Conservation (phyloP, 2,888 invertebrate genomes). For the Trissoscelio sp. region DNA sequence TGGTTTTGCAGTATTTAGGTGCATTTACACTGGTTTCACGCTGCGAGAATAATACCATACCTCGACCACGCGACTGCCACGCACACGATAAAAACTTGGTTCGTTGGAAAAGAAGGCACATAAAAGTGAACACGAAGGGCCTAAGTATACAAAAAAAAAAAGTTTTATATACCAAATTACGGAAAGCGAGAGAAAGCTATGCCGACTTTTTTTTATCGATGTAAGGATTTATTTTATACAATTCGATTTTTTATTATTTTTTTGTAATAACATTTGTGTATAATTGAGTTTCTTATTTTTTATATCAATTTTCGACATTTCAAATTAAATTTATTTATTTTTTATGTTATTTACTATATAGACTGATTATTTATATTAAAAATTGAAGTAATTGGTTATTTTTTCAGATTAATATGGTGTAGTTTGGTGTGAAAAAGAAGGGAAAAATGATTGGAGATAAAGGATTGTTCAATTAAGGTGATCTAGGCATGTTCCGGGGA, state of each 20-base stretch:
- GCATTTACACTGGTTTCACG: constrained; percentile 41
- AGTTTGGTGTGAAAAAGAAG: too few species aligned
- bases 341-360: too few species aligned
- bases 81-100: constrained; percentile 33
- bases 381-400: too few species aligned
- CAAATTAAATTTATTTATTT: too few species aligned
- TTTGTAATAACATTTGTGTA: too few species aligned
- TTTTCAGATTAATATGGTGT: too few species aligned
- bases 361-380: too few species aligned
- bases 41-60: constrained; percentile 31
- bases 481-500: too few species aligned
- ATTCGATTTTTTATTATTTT: background rate
- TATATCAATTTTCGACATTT: too few species aligned
- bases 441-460: too few species aligned
- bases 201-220: background rate
- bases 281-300: too few species aligned
- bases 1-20: constrained; percentile 41
- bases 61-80: constrained; percentile 44
- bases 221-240: background rate
- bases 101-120: constrained; percentile 8
- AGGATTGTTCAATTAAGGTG: too few species aligned
- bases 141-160: constrained; percentile 2
- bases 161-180: background rate
- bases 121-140: constrained; percentile 24
- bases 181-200: background rate